phyloP scores from a whole-genome alignment of 2,113 vertebrate species.

The Bucco capensis region DNA sequence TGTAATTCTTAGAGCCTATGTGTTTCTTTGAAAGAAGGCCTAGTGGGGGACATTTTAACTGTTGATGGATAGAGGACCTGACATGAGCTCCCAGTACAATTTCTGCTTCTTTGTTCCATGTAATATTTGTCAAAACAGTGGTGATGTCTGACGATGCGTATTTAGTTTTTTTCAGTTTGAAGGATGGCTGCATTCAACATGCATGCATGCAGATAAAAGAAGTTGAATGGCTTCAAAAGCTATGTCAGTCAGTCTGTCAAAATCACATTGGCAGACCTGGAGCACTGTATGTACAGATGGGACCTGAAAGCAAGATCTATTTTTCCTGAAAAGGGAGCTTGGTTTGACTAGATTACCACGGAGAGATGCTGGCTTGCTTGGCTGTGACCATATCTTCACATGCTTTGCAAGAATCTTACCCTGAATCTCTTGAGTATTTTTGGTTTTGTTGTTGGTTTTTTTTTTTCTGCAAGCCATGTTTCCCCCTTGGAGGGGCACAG shows the following conservation, averaged over 20 bases:
- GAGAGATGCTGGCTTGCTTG: not conserved
- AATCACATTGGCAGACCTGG: not conserved
- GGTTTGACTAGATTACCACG: not conserved
- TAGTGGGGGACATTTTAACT: not conserved
- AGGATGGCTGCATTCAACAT: slow-evolving; percentile 22
- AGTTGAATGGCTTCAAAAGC: slow-evolving; percentile 32
- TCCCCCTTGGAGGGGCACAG: not conserved
- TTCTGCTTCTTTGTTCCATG: slow-evolving; percentile 12
- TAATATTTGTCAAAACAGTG: slow-evolving; percentile 35
- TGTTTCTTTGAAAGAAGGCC: not conserved
- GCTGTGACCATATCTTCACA: not conserved
- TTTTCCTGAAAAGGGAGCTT: not conserved
- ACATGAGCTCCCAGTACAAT: not conserved
- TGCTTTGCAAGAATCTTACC: not conserved
- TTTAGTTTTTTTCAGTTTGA: not conserved
- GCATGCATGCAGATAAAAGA: not conserved
- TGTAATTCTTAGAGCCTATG: not conserved
- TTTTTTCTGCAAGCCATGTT: rapidly evolving
- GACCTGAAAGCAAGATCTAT: not conserved
- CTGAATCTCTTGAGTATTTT: rapidly evolving
- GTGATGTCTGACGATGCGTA: not conserved
- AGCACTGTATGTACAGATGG: not conserved
- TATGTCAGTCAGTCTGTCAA: slow-evolving; percentile 5
- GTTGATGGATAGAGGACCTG: slow-evolving; percentile 23
- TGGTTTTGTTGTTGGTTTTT: too few relatives aligned